Conservation (phyloP, 1,140 invertebrate genomes). For the Drosophila triauraria region DNA sequence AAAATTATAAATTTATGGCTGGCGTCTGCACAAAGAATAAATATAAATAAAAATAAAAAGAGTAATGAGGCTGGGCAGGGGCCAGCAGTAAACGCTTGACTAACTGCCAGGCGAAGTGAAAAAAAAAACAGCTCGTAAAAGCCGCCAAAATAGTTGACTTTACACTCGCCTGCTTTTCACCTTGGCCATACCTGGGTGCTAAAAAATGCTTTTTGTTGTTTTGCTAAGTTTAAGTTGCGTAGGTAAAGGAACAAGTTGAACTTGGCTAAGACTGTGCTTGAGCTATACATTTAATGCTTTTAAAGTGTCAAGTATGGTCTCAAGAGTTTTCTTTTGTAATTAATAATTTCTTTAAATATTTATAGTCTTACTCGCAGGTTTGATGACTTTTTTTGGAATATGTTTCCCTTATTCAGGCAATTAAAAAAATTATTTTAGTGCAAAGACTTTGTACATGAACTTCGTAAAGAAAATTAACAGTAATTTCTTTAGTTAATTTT, state of each 20-base stretch:
- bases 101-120: conserved; percentile 16
- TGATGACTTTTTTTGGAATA: too few relatives aligned
- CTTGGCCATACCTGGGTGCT: background rate
- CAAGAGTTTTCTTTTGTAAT: background rate
- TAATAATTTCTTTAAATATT: background rate
- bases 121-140: conserved; percentile 21
- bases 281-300: background rate
- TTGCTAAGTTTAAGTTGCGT: background rate
- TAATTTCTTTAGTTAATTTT: too few relatives aligned
- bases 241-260: background rate
- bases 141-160: conserved; percentile 35
- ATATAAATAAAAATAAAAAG: conserved; percentile 47
- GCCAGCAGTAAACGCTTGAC: conserved; percentile 56
- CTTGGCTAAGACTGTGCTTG: background rate
- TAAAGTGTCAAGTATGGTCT: conserved; percentile 5
- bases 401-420: background rate
- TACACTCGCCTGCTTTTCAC: conserved; percentile 2
- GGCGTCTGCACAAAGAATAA: conserved; percentile 59
- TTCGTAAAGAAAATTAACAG: too few relatives aligned
- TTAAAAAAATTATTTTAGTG: too few relatives aligned
- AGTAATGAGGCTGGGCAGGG: conserved; percentile 42
- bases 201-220: conserved; percentile 25
- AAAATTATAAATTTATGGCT: conserved; percentile 80
- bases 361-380: too few relatives aligned
- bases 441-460: too few relatives aligned